These are phyloP conservation scores for Hydrozoanthus gracilis DNA, from an alignment of 92 coral and sea anemone genomes.

Conservation along the genomic window DNA sequence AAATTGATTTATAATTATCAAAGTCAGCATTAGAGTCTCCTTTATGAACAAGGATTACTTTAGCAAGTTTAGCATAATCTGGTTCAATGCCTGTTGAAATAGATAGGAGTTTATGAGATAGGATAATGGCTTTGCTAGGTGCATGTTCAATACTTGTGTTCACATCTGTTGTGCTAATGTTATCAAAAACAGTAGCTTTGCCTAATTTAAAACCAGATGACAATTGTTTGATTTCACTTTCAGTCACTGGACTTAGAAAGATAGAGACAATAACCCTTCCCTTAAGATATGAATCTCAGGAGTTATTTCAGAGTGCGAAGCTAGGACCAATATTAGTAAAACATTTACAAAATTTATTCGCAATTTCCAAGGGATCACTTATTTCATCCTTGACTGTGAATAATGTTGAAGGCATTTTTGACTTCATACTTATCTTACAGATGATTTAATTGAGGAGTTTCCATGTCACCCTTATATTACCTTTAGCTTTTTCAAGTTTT, in stretches of 20 bases:
- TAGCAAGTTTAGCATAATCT: neutral
- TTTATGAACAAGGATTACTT: neutral
- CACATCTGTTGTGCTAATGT: neutral
- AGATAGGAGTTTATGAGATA: neutral
- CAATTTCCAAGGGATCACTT: neutral
- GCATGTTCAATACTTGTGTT: neutral
- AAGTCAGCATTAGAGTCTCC: neutral
- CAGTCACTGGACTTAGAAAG: neutral
- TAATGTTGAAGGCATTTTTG: neutral
- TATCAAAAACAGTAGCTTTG: neutral
- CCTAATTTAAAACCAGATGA: neutral
- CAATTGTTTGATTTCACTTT: neutral
- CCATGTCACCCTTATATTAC: neutral
- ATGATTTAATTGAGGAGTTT: neutral
- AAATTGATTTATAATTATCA: neutral
- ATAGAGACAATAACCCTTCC: neutral
- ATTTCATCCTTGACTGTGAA: neutral
- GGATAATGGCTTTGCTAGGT: neutral
- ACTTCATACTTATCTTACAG: neutral
- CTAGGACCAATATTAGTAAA: neutral
- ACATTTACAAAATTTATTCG: neutral
- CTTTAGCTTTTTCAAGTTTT: neutral
- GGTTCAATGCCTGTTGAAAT: conserved; percentile 8
- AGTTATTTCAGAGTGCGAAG: neutral
- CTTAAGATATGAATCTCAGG: neutral